phyloP scores from a whole-genome alignment of 1,140 invertebrate species.

The Rhyzopertha dominica region DNA sequence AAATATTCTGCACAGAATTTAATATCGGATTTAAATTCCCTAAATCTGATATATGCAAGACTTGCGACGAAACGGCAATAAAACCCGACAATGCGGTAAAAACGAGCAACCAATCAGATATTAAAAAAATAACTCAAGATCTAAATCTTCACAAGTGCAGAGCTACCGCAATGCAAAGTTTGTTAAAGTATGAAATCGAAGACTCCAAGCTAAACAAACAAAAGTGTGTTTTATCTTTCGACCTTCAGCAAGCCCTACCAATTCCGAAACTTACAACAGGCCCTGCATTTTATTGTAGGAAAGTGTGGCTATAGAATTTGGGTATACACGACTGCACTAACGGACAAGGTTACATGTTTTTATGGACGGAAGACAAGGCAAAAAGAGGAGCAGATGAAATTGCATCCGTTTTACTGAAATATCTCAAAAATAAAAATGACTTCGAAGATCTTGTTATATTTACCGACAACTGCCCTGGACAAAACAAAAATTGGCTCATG shows the following conservation, averaged over 20 bases:
- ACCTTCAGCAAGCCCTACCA: slow-evolving; percentile 15
- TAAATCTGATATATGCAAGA: too few species aligned
- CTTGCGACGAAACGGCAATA: too few species aligned
- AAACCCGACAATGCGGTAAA: too few species aligned
- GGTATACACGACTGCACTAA: slow-evolving; percentile 12
- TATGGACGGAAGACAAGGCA: slow-evolving; percentile 18
- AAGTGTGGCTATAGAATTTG: slow-evolving; percentile 20
- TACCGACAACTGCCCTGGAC: slow-evolving; percentile 19
- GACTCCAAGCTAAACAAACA: too few species aligned
- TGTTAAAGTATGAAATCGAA: slow-evolving; percentile 7
- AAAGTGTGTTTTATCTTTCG: slow-evolving; percentile 6
- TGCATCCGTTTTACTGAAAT: slow-evolving; percentile 11
- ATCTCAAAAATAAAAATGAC: slow-evolving; percentile 9
- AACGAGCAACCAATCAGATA: too few species aligned
- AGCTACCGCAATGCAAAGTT: slow-evolving; percentile 7
- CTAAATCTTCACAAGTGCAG: too few species aligned
- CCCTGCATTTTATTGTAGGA: slow-evolving; percentile 13
- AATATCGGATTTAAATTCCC: too few species aligned
- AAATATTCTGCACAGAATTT: slow-evolving; percentile 8
- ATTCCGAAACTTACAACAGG: slow-evolving; percentile 9
- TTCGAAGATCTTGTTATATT: slow-evolving; percentile 17
- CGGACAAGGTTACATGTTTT: slow-evolving; percentile 14
- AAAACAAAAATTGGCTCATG: slow-evolving; percentile 23
- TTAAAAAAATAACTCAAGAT: too few species aligned
- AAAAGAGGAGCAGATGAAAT: slow-evolving; percentile 17